phyloP scores from a whole-genome alignment of 2,888 invertebrate species.

The Limnephilus lunatus region DNA sequence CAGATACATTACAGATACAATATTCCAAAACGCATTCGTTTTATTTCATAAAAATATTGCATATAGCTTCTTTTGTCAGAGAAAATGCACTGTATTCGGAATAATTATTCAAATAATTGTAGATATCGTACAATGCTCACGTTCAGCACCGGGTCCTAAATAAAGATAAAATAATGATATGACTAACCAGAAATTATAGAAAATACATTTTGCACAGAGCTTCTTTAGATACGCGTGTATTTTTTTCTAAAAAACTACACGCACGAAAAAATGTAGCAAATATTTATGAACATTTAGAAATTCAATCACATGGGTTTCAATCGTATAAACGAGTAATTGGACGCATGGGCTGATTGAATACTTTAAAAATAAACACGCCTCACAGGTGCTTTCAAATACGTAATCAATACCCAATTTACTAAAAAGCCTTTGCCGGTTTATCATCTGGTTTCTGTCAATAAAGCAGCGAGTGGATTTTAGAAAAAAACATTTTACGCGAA shows the following conservation, averaged over 20 bases:
- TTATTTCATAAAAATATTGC: background rate
- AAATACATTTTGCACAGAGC: too few species aligned
- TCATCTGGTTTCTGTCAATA: background rate
- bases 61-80: too few species aligned
- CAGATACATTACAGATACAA: background rate
- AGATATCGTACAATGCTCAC: too few species aligned
- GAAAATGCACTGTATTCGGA: too few species aligned
- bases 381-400: background rate
- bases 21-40: background rate
- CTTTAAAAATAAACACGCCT: background rate
- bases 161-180: too few species aligned
- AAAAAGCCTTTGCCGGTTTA: background rate
- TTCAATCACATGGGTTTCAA: background rate
- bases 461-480: background rate
- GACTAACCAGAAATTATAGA: too few species aligned
- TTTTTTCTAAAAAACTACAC: too few species aligned
- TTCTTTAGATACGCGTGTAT: too few species aligned
- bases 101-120: too few species aligned
- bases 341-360: background rate
- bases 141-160: too few species aligned
- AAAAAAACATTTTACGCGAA: conserved; percentile 8
- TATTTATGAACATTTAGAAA: background rate
- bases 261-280: background rate
- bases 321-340: background rate
- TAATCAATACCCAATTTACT: background rate